Evolutionary conservation across 2,888 invertebrate species (phyloP).

Genomic region (Cremastinae sp.): DNA sequence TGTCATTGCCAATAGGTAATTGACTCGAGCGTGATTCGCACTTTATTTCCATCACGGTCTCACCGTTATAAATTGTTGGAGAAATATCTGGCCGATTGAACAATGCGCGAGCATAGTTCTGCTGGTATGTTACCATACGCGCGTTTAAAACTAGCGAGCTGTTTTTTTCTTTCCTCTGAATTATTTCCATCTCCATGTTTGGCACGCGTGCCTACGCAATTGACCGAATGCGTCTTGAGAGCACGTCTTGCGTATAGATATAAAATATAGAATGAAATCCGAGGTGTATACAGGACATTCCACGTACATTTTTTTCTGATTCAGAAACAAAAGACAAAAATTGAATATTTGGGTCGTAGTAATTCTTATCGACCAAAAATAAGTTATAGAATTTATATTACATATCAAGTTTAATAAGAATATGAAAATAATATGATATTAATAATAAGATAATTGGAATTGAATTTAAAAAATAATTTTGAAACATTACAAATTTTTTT

Average conservation of each 20-base stretch:
- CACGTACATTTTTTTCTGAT: neutral
- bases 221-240: conserved; percentile 37
- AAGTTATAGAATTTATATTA: too few relatives aligned
- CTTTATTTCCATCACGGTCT: conserved; percentile 19
- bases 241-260: conserved; percentile 25
- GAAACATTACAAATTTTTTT: too few relatives aligned
- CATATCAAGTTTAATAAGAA: too few relatives aligned
- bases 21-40: neutral
- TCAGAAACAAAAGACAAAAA: conserved; percentile 8
- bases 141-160: conserved; percentile 40
- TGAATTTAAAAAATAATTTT: too few relatives aligned
- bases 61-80: conserved; percentile 48
- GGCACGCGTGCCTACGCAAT: conserved; percentile 67
- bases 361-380: too few relatives aligned
- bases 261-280: too few relatives aligned
- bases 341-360: too few relatives aligned
- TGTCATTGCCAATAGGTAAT: conserved; percentile 34
- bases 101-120: conserved; percentile 31
- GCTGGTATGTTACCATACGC: conserved; percentile 40
- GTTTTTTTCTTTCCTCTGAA: conserved; percentile 45
- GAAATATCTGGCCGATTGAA: conserved; percentile 41
- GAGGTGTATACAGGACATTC: too few relatives aligned
- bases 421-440: too few relatives aligned
- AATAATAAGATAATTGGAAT: too few relatives aligned
- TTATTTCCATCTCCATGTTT: conserved; percentile 66